phyloP scores from a whole-genome alignment of 2,888 invertebrate genomes.

The Platycnemis pennipes region DNA sequence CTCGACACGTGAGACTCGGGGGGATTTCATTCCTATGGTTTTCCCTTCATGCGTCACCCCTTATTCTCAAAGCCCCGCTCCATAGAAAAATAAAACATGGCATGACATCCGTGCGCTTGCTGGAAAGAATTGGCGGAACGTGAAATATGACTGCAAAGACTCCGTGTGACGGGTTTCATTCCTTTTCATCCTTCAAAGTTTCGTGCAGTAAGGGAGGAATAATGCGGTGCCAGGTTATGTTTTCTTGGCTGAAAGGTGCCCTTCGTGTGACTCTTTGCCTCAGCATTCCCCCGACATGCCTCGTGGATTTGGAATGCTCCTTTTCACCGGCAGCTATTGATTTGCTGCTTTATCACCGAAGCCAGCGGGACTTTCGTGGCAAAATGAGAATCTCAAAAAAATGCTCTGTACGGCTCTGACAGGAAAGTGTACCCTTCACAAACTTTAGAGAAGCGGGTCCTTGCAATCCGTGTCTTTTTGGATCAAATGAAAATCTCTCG shows the following conservation, averaged over 20 bases:
- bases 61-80: not conserved
- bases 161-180: constrained; percentile 15
- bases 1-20: constrained; percentile 6
- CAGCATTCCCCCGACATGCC: not conserved
- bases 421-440: not conserved
- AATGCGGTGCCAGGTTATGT: not conserved
- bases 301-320: not conserved
- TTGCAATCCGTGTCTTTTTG: not conserved
- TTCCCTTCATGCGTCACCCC: not conserved
- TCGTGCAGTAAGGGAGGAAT: not conserved
- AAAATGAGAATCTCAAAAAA: not conserved
- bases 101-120: not conserved
- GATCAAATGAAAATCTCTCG: not conserved
- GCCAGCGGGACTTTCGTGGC: not conserved
- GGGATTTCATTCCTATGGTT: not conserved
- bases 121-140: not conserved
- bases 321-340: not conserved
- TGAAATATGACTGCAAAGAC: not conserved
- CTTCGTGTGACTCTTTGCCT: not conserved
- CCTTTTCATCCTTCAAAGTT: not conserved
- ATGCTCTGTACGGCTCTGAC: not conserved
- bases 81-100: not conserved
- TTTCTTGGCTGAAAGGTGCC: not conserved
- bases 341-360: not conserved
- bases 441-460: not conserved